phyloP scores from a whole-genome alignment of 1,140 invertebrate genomes.

The Campoletis sonorensis region DNA sequence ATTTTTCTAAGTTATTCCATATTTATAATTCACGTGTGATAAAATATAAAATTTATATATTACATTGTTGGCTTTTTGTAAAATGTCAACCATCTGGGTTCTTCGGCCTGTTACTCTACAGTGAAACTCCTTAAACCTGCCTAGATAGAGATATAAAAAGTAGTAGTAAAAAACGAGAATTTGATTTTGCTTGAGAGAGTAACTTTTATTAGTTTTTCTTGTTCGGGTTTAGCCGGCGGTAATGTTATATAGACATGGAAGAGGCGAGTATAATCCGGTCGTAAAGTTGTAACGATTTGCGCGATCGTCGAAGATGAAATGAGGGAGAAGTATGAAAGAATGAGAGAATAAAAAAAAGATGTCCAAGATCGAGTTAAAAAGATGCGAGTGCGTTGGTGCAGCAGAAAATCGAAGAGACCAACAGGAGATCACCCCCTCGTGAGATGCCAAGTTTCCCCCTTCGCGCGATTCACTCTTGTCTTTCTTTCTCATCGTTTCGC shows the following conservation, averaged over 20 bases:
- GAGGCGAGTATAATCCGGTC: background rate
- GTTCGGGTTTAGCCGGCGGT: background rate
- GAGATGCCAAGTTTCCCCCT: background rate
- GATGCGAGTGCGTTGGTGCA: background rate
- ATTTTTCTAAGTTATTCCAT: too few relatives aligned
- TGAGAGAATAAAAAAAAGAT: background rate
- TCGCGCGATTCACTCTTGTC: background rate
- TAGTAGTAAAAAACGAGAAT: too few relatives aligned
- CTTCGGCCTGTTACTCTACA: too few relatives aligned
- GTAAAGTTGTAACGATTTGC: background rate
- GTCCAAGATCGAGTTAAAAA: conserved; percentile 3
- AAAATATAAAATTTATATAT: too few relatives aligned
- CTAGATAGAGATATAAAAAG: too few relatives aligned
- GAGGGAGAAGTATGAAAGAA: background rate
- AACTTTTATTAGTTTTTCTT: conserved; percentile 1
- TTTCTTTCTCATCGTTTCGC: background rate
- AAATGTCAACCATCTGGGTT: too few relatives aligned
- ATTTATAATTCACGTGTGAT: too few relatives aligned
- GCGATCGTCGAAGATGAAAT: conserved; percentile 6
- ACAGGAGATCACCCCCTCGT: conserved; percentile 6
- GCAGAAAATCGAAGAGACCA: background rate
- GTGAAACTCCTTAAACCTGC: too few relatives aligned
- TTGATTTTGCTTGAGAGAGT: too few relatives aligned
- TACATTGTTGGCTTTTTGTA: too few relatives aligned
- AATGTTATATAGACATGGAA: background rate